phyloP scores from a whole-genome alignment of 2,113 vertebrate genomes.

The Tenebrosternarchus preto region DNA sequence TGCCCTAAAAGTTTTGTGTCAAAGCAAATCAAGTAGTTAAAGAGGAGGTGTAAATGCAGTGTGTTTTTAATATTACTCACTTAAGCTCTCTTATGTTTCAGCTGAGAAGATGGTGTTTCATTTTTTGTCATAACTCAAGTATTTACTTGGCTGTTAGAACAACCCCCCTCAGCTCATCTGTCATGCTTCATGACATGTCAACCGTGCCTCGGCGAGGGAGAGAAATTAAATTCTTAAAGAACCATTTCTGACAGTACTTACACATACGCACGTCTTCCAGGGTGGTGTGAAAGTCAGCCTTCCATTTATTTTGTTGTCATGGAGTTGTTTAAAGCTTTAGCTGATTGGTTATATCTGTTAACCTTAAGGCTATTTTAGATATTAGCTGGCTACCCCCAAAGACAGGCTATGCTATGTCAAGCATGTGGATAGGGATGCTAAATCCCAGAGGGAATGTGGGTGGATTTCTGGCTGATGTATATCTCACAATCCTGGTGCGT shows the following conservation, averaged over 20 bases:
- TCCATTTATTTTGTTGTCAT: conserved; percentile 13
- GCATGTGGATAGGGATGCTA: conserved; percentile 9
- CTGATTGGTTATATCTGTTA: neutral
- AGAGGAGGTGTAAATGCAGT: conserved; percentile 27
- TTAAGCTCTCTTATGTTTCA: conserved; percentile 15
- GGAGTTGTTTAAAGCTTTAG: neutral
- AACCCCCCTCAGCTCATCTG: conserved; percentile 24
- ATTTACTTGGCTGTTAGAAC: conserved; percentile 42
- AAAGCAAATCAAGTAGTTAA: conserved; percentile 9
- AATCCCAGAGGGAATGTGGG: conserved; percentile 12
- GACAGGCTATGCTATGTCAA: conserved; percentile 2
- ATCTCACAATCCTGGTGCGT: neutral
- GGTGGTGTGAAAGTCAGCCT: conserved; percentile 21
- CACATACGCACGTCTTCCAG: neutral
- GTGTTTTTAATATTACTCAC: conserved; percentile 32
- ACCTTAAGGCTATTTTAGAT: neutral
- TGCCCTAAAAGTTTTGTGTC: conserved; percentile 18
- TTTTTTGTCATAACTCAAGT: conserved; percentile 48
- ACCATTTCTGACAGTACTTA: conserved; percentile 33
- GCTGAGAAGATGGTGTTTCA: conserved; percentile 14
- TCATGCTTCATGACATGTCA: conserved; percentile 26
- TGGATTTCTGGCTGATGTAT: neutral
- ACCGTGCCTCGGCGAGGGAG: conserved; percentile 4
- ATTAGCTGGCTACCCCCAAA: conserved; percentile 19
- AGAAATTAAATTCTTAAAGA: conserved; percentile 40